Base-by-base conservation (phyloP, 2,888 invertebrate species). In the Peribatodes rhomboidaria region DNA sequence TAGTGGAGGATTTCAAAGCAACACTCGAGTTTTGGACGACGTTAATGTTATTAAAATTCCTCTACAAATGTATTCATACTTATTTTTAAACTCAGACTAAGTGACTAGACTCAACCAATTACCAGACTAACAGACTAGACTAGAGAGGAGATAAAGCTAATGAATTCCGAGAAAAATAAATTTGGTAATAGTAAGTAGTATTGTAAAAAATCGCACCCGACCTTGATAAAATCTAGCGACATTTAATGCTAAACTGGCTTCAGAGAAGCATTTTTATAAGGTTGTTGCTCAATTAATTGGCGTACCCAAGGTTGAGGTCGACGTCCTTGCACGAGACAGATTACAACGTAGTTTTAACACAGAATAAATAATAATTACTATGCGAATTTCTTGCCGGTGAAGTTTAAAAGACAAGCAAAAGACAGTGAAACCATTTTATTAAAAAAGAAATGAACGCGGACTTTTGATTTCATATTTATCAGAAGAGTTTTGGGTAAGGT, bases 221-320 rank as follows among this genome's bases (percentile, higher is more conserved):
- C 46, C 27, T 46, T 18, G 46, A 46, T 46, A 46, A 53, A 52
- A 53, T 53, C 35, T 22, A 35, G 37, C 50, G 42, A 52, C 31
- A 54, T 55, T 44, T 55, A 7, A 31, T 42, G 16, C 18, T 6
- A 16, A 54, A 42, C 54, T 47, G 18, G 61, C 49, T 35, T 20
- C 31, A 8, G 39, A 46, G 27, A 61, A 27, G 11, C 42, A 35
- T 52, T 46, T 41, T 46, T 46, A 46, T 11, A 14, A 84, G 80
- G 79, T 86, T 84, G 86, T 86, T 83, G 81, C 35, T 54, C 80
- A 87, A 86, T 89, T 88, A 90, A 89, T 88, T 88, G 86, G 79
- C 78, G 75, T 73, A 75, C 80, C 84, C 89, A 90, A 90, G 90
- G 90, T 82, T 87, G 86, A 70, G 91, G 91, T 91, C 90, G 84